phyloP scores from a whole-genome alignment of 2,113 vertebrate species.

The Pseudonaja textilis region DNA sequence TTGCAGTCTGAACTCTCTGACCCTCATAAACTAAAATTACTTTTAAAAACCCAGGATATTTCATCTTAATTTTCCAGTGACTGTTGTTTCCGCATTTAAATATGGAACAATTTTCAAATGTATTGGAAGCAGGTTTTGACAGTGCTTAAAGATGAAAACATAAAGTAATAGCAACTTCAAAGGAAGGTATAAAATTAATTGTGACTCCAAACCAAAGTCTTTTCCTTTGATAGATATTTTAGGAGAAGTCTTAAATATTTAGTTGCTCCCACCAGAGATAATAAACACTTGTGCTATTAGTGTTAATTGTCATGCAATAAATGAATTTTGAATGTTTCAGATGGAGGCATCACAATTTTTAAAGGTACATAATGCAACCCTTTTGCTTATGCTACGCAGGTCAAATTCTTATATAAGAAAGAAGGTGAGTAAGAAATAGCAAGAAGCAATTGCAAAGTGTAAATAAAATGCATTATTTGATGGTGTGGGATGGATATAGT shows the following conservation, averaged over 20 bases:
- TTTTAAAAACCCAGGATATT: not conserved
- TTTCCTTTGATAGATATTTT: not conserved
- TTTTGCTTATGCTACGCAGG: not conserved
- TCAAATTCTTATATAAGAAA: not conserved
- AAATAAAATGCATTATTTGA: not conserved
- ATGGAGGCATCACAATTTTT: not conserved
- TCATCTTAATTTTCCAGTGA: not conserved
- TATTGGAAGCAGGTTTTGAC: not conserved
- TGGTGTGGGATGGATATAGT: not conserved
- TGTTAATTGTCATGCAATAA: not conserved
- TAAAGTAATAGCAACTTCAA: not conserved
- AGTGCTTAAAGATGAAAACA: conserved; percentile 4
- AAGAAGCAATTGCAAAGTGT: not conserved
- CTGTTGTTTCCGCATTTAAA: not conserved
- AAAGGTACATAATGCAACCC: not conserved
- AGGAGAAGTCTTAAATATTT: not conserved
- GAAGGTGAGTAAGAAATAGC: not conserved
- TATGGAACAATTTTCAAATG: not conserved
- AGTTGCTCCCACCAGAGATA: not conserved
- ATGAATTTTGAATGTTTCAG: not conserved
- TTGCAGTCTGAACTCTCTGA: not conserved
- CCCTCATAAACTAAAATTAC: conserved; percentile 24
- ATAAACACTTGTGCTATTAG: not conserved
- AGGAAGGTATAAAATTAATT: conserved; percentile 1
- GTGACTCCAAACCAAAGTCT: conserved; percentile 2